A percentile compares a stretch with the other conserved stretches of the same genome.
These are phyloP conservation scores for Oceanodroma tethys DNA, from an alignment of 2,113 vertebrate species.

Conservation along the genomic window DNA sequence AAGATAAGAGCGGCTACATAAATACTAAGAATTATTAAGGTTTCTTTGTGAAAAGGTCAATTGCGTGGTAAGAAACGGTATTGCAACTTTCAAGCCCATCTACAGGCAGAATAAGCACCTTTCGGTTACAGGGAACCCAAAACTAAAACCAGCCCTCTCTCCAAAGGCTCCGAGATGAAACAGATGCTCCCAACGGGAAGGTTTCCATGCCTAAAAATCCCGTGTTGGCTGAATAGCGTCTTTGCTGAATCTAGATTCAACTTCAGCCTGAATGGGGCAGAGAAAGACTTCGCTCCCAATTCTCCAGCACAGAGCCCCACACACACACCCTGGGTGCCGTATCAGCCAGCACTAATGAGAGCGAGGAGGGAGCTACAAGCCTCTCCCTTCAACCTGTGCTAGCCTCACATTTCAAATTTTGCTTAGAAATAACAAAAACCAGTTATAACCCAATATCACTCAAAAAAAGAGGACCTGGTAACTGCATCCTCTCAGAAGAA, in stretches of 20 bases:
- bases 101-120: constrained; percentile 34
- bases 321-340: accelerated
- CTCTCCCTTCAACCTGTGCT: not conserved
- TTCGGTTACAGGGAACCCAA: not conserved
- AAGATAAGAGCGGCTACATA: not conserved
- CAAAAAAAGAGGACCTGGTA: not conserved
- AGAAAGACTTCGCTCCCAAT: not conserved
- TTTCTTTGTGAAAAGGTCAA: constrained; percentile 34
- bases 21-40: constrained; percentile 1
- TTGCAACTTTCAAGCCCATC: not conserved
- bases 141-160: not conserved
- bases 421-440: not conserved
- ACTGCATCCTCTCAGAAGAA: not conserved
- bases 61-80: not conserved
- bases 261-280: not conserved
- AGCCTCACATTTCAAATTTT: not conserved
- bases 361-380: not conserved
- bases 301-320: accelerated
- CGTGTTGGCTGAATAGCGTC: not conserved
- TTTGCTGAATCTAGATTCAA: not conserved
- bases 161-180: not conserved
- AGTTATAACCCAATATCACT: not conserved
- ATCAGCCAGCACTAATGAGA: not conserved
- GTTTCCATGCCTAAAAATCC: not conserved
- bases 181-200: not conserved